A percentile compares a stretch with the other conserved stretches of the same genome.
Conservation (phyloP, 2,888 invertebrate species). For the Scrobipalpa atriplicella region DNA sequence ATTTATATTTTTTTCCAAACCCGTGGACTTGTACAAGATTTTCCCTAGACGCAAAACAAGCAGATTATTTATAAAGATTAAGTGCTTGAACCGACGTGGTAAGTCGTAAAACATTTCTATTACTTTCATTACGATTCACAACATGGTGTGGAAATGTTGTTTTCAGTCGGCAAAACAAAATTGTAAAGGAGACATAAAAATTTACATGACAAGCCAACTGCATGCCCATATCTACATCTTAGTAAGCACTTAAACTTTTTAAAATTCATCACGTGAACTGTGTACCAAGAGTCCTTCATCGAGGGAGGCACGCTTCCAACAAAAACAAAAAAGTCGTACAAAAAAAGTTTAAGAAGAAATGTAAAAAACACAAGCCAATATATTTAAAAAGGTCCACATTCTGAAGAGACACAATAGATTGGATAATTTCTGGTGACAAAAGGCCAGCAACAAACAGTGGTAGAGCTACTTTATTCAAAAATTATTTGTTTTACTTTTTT, state of each 20-base stretch:
- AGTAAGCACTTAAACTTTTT: slow-evolving; percentile 56
- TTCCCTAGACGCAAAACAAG: too few species aligned
- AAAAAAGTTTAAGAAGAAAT: slow-evolving; percentile 52
- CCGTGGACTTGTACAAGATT: too few species aligned
- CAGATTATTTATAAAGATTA: too few species aligned
- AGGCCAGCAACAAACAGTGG: slow-evolving; percentile 43
- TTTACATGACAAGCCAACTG: slow-evolving; percentile 69
- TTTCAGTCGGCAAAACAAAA: slow-evolving; percentile 49
- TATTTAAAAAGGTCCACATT: slow-evolving; percentile 69
- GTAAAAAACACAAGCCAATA: slow-evolving; percentile 60
- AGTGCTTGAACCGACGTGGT: background rate
- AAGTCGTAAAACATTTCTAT: background rate
- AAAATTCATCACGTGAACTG: slow-evolving; percentile 76
- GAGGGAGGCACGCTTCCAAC: slow-evolving; percentile 67
- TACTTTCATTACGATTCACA: slow-evolving; percentile 3
- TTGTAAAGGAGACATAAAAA: slow-evolving; percentile 53
- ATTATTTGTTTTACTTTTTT: slow-evolving; percentile 18
- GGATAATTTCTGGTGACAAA: slow-evolving; percentile 71
- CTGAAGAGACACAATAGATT: slow-evolving; percentile 67
- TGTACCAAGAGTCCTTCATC: slow-evolving; percentile 60
- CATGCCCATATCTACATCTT: slow-evolving; percentile 62
- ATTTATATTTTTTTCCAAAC: too few species aligned
- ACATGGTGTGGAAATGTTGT: slow-evolving; percentile 24
- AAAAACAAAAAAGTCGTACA: slow-evolving; percentile 53
- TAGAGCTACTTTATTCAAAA: slow-evolving; percentile 23